phyloP scores from a whole-genome alignment of 2,113 vertebrate genomes.

The human (Homo sapiens) region DNA sequence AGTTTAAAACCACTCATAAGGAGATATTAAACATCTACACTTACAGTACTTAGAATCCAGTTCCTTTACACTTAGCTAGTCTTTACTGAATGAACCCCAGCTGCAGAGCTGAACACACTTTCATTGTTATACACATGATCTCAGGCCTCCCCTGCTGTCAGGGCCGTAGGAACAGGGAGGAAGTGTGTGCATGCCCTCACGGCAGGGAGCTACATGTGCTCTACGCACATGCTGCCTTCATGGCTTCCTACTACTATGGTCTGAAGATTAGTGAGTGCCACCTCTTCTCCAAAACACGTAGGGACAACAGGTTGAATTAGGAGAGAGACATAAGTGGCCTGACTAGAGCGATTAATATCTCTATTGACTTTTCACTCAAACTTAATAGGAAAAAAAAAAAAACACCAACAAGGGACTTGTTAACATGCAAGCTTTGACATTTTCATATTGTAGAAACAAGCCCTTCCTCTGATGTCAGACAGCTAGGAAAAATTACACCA shows the following conservation, averaged over 20 bases:
- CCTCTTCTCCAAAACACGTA: background rate
- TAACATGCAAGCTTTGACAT: no score
- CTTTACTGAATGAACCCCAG: background rate
- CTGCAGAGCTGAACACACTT: background rate
- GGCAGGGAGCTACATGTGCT: no score
- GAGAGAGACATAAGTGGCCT: background rate
- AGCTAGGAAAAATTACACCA: background rate
- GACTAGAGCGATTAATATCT: background rate
- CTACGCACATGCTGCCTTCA: fast-evolving
- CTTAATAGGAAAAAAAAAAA: background rate
- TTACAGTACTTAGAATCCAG: background rate
- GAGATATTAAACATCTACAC: background rate
- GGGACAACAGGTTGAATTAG: fast-evolving
- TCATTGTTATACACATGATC: fast-evolving
- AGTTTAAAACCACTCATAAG: background rate
- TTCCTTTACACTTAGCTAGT: background rate
- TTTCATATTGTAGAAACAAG: background rate
- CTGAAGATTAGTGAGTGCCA: background rate
- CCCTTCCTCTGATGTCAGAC: background rate
- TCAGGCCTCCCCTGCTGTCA: background rate
- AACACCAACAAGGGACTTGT: background rate
- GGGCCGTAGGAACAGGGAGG: background rate
- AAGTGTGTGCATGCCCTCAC: fast-evolving
- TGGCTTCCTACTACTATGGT: background rate
- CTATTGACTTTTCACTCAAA: background rate